Conservation (phyloP, 2,113 vertebrate species). For the Oostethus manadensis region DNA sequence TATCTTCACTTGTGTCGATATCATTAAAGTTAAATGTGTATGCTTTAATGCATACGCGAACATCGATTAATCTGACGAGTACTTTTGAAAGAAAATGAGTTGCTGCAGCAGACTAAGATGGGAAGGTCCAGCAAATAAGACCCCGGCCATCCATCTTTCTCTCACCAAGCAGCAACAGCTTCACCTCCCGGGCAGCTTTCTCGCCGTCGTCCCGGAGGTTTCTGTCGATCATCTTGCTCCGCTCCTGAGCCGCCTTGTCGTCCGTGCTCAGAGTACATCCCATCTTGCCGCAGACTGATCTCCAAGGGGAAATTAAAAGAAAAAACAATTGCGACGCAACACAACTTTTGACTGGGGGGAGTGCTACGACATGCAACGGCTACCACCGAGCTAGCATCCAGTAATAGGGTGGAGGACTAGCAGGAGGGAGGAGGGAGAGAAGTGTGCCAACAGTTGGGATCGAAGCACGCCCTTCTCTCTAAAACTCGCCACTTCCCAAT, state of each 20-base stretch:
- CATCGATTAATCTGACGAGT: no score
- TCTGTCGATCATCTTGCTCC: conserved; percentile 96
- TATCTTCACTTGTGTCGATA: conserved; percentile 3
- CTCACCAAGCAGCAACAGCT: conserved; percentile 93
- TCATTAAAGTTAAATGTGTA: background rate
- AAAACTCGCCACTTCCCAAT: background rate
- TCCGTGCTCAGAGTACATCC: conserved; percentile 94
- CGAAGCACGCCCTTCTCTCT: conserved; percentile 45
- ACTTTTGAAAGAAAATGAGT: no score
- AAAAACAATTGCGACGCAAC: conserved; percentile 25
- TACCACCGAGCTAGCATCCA: conserved; percentile 68
- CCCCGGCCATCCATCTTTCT: conserved; percentile 56
- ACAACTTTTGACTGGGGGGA: conserved; percentile 42
- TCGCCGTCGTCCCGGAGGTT: conserved; percentile 95
- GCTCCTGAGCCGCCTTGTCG: conserved; percentile 94
- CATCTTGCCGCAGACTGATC: conserved; percentile 66
- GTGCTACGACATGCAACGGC: conserved; percentile 51
- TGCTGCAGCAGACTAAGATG: no score
- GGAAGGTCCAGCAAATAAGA: conserved; percentile 13
- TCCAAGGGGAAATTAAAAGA: conserved; percentile 11
- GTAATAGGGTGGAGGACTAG: conserved; percentile 17
- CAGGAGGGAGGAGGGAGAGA: conserved; percentile 10
- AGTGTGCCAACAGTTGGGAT: conserved; percentile 27
- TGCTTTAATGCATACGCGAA: no score
- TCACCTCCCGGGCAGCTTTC: conserved; percentile 92